Base-by-base conservation (phyloP, 2,113 vertebrate species). In the Gymnorhina tibicen region DNA sequence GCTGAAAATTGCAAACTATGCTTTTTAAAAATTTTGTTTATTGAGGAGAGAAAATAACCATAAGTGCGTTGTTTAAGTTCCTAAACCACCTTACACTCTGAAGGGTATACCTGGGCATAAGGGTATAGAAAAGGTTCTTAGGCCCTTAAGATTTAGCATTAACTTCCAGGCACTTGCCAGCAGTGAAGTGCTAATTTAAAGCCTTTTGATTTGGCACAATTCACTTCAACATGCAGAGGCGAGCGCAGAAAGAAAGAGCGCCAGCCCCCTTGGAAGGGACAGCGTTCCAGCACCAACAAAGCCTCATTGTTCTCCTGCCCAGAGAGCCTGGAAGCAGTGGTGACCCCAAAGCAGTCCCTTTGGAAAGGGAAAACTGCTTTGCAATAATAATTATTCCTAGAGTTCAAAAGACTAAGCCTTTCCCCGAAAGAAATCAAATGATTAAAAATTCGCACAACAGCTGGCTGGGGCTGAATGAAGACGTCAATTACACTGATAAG, bases 321-420 rank as follows among this genome's bases (percentile, higher is more conserved):
- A 2, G 77, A 96, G 86, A 95, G 86, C 85, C 72, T 96, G 81
- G 91, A 96, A 96, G 87, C 92, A 62, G n/a, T 3, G 4, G 75
- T 97, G 95, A 97, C 96, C 94, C 92, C 62, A 69, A 53, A 87
- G 78, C 82, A 90, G 92, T 94, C 91, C 85, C 86, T 91, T 91
- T 97, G 93, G 89, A 94, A 96, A 83, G 91, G 68, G 64, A 94
- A 88, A 93, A 86, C 96, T 82, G 59, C 93, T 97, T 95, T 95
- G 91, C 93, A 97, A 94, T 96, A 97, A 97, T 93, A 96, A 97
- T 97, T 97, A 95, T 97, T 97, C 79, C 91, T 96, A n/a, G 83
- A 94, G 95, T 97, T 97, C 97, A 96, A 95, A 97, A 95, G 96
- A 97, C 88, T 93, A 91, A 95, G 92, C 86, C 75, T 95, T 87